These are phyloP conservation scores for Leucoma salicis DNA, from an alignment of 2,888 invertebrate genomes.

Conservation along the genomic window DNA sequence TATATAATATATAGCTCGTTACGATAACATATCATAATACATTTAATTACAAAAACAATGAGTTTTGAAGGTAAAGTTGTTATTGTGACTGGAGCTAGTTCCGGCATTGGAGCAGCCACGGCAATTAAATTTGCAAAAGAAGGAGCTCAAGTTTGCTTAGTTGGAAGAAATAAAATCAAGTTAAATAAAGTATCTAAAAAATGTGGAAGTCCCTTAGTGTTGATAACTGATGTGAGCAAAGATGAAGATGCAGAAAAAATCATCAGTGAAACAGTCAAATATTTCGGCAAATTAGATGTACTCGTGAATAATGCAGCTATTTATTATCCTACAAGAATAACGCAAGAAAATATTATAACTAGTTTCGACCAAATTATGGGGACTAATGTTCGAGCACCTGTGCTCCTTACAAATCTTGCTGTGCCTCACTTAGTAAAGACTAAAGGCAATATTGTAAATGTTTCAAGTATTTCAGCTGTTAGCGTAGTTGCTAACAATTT, in stretches of 20 bases:
- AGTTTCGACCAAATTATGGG: slow-evolving; percentile 7
- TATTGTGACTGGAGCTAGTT: slow-evolving; percentile 20
- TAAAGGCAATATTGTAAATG: background rate
- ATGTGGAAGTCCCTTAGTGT: slow-evolving; percentile 2
- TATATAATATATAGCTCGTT: too few species aligned
- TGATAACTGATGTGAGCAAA: slow-evolving; percentile 8
- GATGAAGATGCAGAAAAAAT: slow-evolving; percentile 9
- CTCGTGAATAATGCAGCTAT: slow-evolving; percentile 23
- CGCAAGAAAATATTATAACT: background rate
- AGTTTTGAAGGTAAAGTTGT: slow-evolving; percentile 35
- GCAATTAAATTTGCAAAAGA: slow-evolving; percentile 26
- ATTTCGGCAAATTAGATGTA: slow-evolving; percentile 13
- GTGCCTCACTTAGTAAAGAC: background rate
- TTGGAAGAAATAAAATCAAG: slow-evolving; percentile 30
- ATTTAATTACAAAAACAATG: slow-evolving; percentile 15
- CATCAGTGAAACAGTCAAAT: slow-evolving; percentile 4
- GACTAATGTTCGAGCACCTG: slow-evolving; percentile 1
- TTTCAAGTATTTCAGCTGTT: slow-evolving; percentile 16
- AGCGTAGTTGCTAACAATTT: slow-evolving; percentile 3
- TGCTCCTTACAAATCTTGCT: background rate
- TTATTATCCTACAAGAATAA: background rate
- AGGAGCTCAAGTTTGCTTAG: slow-evolving; percentile 28
- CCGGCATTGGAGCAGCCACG: slow-evolving; percentile 26
- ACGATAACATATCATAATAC: background rate
- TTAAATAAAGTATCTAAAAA: slow-evolving; percentile 12